Conservation (phyloP, 2,888 invertebrate species). For the Trichogramma evanescens region DNA sequence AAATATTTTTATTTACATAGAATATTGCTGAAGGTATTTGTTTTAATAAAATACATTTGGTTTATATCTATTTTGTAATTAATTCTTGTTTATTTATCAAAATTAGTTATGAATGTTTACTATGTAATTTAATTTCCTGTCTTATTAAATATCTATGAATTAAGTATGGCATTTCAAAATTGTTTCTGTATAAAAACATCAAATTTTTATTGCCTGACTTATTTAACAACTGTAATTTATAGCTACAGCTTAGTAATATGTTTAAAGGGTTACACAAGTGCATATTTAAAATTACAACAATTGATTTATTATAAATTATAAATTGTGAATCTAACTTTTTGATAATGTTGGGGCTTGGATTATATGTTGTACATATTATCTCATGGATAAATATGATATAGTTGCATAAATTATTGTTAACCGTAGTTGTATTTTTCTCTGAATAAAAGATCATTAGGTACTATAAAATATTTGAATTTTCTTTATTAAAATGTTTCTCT, state of each 20-base stretch:
- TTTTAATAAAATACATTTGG: background rate
- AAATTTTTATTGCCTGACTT: no score
- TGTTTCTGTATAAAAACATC: no score
- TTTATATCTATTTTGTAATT: no score
- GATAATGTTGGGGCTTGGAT: conserved; percentile 2
- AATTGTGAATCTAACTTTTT: conserved; percentile 3
- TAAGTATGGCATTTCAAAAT: no score
- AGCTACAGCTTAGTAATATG: conserved; percentile 15
- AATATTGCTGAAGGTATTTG: conserved; percentile 7
- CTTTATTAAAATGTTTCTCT: background rate
- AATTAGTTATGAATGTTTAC: no score
- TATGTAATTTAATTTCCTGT: no score
- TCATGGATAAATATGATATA: conserved; percentile 35
- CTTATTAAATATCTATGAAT: no score
- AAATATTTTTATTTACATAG: conserved; percentile 17
- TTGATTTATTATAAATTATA: conserved; percentile 8
- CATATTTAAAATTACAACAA: conserved; percentile 23
- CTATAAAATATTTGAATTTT: conserved; percentile 1
- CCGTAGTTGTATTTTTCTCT: conserved; percentile 44
- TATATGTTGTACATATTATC: conserved; percentile 39
- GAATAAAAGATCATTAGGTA: conserved; percentile 41
- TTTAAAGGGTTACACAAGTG: conserved; percentile 27
- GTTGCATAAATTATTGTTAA: conserved; percentile 41
- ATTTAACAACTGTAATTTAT: no score
- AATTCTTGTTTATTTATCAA: no score